Percentiles rank a stretch among this genome's conserved stretches.
Conservation (phyloP, 2,797 vertebrate species). For the Eptatretus atami region DNA sequence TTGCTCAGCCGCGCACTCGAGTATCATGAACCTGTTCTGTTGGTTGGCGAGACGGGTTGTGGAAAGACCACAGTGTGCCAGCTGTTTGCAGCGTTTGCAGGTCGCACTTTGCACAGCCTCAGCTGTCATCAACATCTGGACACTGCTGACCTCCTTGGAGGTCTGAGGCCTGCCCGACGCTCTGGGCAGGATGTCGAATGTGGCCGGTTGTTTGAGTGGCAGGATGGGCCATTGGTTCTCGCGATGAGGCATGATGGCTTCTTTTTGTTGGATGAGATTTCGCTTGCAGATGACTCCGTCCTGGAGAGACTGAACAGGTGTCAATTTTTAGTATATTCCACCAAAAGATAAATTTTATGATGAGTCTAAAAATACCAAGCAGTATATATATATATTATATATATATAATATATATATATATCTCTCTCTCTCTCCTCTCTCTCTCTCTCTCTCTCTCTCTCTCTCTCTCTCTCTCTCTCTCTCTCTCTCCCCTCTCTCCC, state of each 20-base stretch:
- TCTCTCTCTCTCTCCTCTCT: too few species aligned
- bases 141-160: slow-evolving; percentile 70
- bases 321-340: not conserved
- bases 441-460: not conserved
- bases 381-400: too few species aligned
- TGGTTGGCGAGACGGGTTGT: slow-evolving; percentile 85
- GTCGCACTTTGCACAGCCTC: slow-evolving; percentile 37
- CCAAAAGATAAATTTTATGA: not conserved
- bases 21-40: slow-evolving; percentile 57
- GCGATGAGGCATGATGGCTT: slow-evolving; percentile 55
- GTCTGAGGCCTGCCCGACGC: slow-evolving; percentile 45
- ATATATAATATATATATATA: too few species aligned
- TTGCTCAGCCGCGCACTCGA: slow-evolving; percentile 50
- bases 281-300: slow-evolving; percentile 77
- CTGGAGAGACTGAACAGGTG: slow-evolving; percentile 91
- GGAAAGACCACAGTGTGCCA: slow-evolving; percentile 91
- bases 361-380: too few species aligned
- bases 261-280: slow-evolving; percentile 88
- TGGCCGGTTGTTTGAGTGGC: slow-evolving; percentile 54
- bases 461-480: not conserved
- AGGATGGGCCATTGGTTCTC: slow-evolving; percentile 56
- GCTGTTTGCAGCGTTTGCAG: slow-evolving; percentile 40
- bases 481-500: too few species aligned
- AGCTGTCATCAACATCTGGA: slow-evolving; percentile 94
- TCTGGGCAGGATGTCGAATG: slow-evolving; percentile 24